phyloP scores from a whole-genome alignment of 1,140 invertebrate species.

The Drosophila auraria region DNA sequence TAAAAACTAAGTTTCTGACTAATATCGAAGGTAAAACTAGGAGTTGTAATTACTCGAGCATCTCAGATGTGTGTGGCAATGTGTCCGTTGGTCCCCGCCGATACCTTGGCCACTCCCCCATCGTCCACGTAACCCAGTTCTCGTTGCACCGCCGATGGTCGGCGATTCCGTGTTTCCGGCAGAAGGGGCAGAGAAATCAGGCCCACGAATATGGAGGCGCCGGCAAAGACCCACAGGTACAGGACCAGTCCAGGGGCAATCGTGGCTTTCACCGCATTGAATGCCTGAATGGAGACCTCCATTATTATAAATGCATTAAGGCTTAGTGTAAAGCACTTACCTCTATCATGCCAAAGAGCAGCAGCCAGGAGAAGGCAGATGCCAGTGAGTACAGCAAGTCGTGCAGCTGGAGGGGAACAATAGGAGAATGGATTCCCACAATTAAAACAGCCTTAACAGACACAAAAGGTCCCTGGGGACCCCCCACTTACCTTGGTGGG shows the following conservation, averaged over 20 bases:
- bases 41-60: neutral
- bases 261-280: constrained; percentile 62
- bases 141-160: constrained; percentile 59
- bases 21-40: constrained; percentile 25
- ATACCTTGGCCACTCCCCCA: constrained; percentile 53
- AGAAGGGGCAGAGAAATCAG: constrained; percentile 61
- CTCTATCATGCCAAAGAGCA: constrained; percentile 77
- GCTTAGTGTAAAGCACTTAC: constrained; percentile 8
- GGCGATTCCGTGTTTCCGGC: constrained; percentile 67
- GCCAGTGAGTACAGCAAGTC: constrained; percentile 67
- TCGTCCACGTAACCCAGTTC: constrained; percentile 60
- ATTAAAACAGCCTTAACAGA: neutral
- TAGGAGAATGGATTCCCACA: neutral
- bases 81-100: constrained; percentile 53
- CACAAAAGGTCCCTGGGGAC: too few relatives aligned
- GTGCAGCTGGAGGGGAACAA: constrained; percentile 46
- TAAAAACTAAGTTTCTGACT: constrained; percentile 23
- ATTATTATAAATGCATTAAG: neutral
- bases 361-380: constrained; percentile 59
- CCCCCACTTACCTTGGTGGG: constrained; percentile 65
- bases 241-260: constrained; percentile 46
- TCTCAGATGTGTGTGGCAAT: constrained; percentile 56
- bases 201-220: constrained; percentile 60
- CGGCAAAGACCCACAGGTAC: constrained; percentile 72
- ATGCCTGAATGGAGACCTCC: constrained; percentile 35